Percentiles rank a stretch among this genome's conserved stretches.
Evolutionary conservation across 2,888 invertebrate species (phyloP).

Genomic region (Caenorhabditis becei): DNA sequence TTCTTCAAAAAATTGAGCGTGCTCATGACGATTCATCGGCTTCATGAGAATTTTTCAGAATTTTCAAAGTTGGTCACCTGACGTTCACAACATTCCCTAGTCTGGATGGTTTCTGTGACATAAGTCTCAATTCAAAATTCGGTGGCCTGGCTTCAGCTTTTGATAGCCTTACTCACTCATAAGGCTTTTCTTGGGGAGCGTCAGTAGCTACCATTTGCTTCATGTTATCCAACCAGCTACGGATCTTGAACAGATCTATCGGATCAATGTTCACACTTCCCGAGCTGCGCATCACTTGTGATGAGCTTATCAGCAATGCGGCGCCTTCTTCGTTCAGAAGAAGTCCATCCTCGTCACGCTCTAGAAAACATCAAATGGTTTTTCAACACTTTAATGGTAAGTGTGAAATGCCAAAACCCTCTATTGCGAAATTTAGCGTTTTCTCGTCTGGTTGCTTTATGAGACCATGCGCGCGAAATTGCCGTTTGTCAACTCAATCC

Average conservation of each 20-base stretch:
- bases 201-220: conserved; percentile 78
- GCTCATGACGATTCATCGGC: no score
- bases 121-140: no score
- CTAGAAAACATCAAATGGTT: conserved; percentile 22
- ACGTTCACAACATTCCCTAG: no score
- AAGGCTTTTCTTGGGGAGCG: conserved; percentile 65
- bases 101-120: no score
- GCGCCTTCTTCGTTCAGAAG: conserved; percentile 65
- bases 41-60: no score
- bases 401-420: not conserved
- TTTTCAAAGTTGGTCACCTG: no score
- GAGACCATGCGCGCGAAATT: not conserved
- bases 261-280: conserved; percentile 53
- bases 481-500: not conserved
- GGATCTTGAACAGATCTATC: conserved; percentile 70
- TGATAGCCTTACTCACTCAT: conserved; percentile 69
- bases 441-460: not conserved
- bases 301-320: conserved; percentile 44
- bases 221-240: conserved; percentile 76
- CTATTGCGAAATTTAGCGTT: not conserved
- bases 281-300: conserved; percentile 44
- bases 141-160: not conserved
- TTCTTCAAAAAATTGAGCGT: no score
- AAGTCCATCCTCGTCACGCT: conserved; percentile 61
- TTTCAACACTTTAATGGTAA: not conserved